Evolutionary conservation across 1,140 invertebrate species (phyloP).

Genomic region (Apis florea): DNA sequence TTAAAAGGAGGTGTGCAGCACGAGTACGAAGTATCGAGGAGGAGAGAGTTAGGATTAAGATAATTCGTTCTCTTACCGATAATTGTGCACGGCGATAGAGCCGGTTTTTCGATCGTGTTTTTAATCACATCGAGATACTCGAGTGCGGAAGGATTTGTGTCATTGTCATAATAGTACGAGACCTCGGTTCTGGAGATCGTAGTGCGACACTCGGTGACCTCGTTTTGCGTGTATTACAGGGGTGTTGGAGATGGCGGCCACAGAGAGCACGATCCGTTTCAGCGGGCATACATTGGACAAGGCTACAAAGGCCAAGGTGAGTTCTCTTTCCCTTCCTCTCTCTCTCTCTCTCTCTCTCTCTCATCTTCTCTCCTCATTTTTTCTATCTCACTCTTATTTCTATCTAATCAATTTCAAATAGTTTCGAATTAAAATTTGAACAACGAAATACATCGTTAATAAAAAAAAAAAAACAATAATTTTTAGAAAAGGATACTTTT

Average conservation of each 20-base stretch:
- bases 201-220: conserved; percentile 47
- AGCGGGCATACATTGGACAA: conserved; percentile 98
- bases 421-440: not conserved
- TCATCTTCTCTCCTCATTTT: not conserved
- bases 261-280: conserved; percentile 91
- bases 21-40: no score
- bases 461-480: no score
- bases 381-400: not conserved
- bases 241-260: conserved; percentile 86
- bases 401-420: not conserved
- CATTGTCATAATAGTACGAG: conserved; percentile 34
- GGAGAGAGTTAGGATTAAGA: no score
- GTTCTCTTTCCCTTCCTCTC: not conserved
- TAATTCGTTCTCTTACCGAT: not conserved
- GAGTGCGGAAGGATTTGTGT: conserved; percentile 21
- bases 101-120: not conserved
- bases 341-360: not conserved
- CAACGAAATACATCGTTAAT: not conserved
- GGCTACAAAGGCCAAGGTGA: conserved; percentile 97
- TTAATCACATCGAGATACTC: conserved; percentile 10
- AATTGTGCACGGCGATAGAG: not conserved
- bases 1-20: no score
- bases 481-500: not conserved
- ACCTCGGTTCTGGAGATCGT: conserved; percentile 35
- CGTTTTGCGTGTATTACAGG: conserved; percentile 80